A percentile compares a stretch with the other conserved stretches of the same genome.
Conservation (phyloP, 2,797 vertebrate species). For the Garrulus glandarius region DNA sequence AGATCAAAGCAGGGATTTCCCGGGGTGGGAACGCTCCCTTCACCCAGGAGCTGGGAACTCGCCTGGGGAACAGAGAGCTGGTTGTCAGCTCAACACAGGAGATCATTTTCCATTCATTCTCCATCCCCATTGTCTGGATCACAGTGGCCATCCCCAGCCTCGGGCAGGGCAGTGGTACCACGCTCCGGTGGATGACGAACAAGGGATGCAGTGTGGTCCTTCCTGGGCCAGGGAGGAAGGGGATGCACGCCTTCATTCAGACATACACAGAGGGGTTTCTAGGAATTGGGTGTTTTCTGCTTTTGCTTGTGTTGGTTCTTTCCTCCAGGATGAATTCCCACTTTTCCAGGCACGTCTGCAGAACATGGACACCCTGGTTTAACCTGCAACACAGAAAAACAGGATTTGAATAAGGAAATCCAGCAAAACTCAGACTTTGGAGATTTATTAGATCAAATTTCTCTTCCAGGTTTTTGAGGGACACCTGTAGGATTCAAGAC, state of each 20-base stretch:
- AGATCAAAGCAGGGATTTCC: slow-evolving; percentile 36
- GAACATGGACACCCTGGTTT: rapidly evolving
- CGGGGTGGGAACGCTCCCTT: not conserved
- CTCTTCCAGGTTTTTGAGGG: not conserved
- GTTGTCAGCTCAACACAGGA: slow-evolving; percentile 59
- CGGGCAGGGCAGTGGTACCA: not conserved
- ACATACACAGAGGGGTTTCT: rapidly evolving
- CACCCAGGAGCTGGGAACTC: slow-evolving; percentile 26
- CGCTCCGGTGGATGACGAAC: not conserved
- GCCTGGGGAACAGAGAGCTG: slow-evolving; percentile 25
- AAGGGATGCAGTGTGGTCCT: not conserved
- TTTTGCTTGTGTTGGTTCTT: not conserved
- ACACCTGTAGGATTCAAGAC: not conserved
- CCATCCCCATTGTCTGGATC: not conserved
- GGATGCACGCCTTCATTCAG: not conserved
- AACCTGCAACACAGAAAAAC: not conserved
- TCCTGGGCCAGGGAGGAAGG: not conserved
- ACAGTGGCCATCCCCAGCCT: not conserved
- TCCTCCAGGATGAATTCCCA: not conserved
- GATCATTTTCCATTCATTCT: slow-evolving; percentile 59
- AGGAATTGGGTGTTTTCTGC: not conserved
- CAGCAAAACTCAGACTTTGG: not conserved
- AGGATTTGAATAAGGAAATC: not conserved
- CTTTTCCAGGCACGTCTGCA: not conserved
- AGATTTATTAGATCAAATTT: not conserved